Evolutionary conservation across 2,113 vertebrate genomes (phyloP), one percentile per base, ranked within the genome.

Genomic region (Oryzias curvinotus): DNA sequence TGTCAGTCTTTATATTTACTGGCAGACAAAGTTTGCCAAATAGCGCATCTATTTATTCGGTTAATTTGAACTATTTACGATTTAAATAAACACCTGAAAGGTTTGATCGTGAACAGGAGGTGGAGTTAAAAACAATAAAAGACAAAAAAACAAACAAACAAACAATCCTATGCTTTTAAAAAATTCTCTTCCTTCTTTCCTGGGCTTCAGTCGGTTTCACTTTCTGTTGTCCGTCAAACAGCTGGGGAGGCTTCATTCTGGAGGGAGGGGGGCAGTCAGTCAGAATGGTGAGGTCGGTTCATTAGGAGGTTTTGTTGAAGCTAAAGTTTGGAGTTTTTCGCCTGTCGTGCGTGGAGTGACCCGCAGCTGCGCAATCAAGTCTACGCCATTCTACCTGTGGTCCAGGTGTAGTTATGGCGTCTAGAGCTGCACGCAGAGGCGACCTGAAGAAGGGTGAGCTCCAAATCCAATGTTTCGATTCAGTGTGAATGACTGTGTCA

Each of bases 361-460:
- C 46, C 1, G 19, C 44, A 4, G 3, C 52, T 8, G 1, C 52
- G n/a, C 54, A 23, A 44, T 7, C 3, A 21, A 21, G n/a, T 44
- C 3, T n/a, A 7, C 14, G 42, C 2, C 3, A 21, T 5, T 18
- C 41, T 46, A 42, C 47, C 23, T 74, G 55, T 62, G 17, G 70
- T 65, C 44, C 53, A 83, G 73, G 57, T 60, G 52, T 8, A 2
- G 49, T 3, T 1, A 88, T 88, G 86, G 62, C 65, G 5, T 69
- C 80, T 50, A 53, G 69, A 48, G 57, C 50, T 17, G 23, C n/a
- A 21, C 26, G 51, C n/a, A 17, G 0, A 18, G 10, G 19, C 8
- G 23, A 25, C 41, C 4, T 81, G 17, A 72, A 65, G 26, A 73
- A 85, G 8, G 86, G 86, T 88, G 60, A 85, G 82, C 14, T 1